phyloP scores from a whole-genome alignment of 2,797 vertebrate genomes.

The Periophthalmus magnuspinnatus region DNA sequence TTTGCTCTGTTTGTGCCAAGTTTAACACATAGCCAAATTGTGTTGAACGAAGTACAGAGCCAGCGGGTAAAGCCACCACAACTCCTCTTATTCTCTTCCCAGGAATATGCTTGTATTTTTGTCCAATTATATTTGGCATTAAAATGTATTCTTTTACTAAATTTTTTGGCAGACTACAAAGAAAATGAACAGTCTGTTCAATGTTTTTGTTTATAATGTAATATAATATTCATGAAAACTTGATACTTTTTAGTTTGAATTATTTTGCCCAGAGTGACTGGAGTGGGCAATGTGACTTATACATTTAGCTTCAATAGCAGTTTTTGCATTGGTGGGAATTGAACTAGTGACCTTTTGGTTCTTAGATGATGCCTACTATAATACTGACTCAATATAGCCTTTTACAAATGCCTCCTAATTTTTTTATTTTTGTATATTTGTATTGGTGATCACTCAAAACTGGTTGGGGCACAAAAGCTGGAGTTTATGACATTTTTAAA shows the following conservation, averaged over 20 bases:
- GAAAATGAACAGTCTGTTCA: not conserved
- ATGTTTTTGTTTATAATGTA: not conserved
- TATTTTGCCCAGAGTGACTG: too few species aligned
- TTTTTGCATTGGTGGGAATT: too few species aligned
- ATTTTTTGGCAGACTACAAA: not conserved
- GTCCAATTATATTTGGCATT: not conserved
- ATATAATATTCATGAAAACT: too few species aligned
- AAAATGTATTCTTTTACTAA: too few species aligned
- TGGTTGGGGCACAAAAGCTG: too few species aligned
- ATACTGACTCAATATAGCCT: too few species aligned
- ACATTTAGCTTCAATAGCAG: too few species aligned
- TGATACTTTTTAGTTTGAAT: not conserved
- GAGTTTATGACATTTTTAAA: too few species aligned
- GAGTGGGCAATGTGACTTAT: too few species aligned
- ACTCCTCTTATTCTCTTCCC: not conserved
- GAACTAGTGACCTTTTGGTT: not conserved
- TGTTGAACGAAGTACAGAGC: not conserved
- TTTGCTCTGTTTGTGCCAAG: constrained; percentile 5
- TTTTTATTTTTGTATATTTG: too few species aligned
- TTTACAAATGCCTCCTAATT: too few species aligned
- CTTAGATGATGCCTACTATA: not conserved
- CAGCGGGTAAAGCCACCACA: not conserved
- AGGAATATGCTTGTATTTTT: not conserved
- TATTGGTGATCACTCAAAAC: too few species aligned
- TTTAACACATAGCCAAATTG: constrained; percentile 1